Percentiles rank a stretch among this genome's conserved stretches.
Conservation (phyloP, 37 sponge, comb jelly and placozoan species). For the Petrosia ficiformis region DNA sequence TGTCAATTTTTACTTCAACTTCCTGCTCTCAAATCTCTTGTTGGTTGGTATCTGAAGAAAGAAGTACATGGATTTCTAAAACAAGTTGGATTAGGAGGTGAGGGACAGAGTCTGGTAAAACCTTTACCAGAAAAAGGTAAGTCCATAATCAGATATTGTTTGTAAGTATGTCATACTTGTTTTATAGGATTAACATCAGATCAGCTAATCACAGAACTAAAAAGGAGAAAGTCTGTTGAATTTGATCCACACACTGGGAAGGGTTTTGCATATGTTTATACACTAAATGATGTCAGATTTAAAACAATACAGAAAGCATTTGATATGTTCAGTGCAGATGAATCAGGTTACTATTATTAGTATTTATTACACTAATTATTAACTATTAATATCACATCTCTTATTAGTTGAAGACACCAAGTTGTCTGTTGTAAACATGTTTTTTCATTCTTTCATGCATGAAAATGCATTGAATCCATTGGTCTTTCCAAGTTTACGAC, state of each 20-base stretch:
- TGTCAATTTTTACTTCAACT: not conserved
- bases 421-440: conserved; percentile 50
- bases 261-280: conserved; percentile 80
- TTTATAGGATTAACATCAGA: conserved; percentile 42
- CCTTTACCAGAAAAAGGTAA: conserved; percentile 49
- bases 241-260: conserved; percentile 59
- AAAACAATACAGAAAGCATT: conserved; percentile 31
- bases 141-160: not conserved
- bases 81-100: conserved; percentile 7
- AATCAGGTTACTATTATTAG: too few species aligned
- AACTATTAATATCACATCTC: too few species aligned
- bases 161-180: not conserved
- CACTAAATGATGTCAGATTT: conserved; percentile 27
- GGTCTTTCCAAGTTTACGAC: conserved; percentile 73
- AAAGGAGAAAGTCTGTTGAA: conserved; percentile 50
- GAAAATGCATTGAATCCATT: conserved; percentile 87
- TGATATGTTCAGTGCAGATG: conserved; percentile 18
- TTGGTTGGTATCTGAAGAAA: conserved; percentile 15
- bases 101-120: not conserved
- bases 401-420: too few species aligned
- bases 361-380: too few species aligned
- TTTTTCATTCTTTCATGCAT: conserved; percentile 67
- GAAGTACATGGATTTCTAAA: conserved; percentile 42
- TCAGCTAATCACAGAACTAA: conserved; percentile 46
- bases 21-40: conserved; percentile 32